phyloP scores from a whole-genome alignment of 2,888 invertebrate genomes.

The Arctia plantaginis region DNA sequence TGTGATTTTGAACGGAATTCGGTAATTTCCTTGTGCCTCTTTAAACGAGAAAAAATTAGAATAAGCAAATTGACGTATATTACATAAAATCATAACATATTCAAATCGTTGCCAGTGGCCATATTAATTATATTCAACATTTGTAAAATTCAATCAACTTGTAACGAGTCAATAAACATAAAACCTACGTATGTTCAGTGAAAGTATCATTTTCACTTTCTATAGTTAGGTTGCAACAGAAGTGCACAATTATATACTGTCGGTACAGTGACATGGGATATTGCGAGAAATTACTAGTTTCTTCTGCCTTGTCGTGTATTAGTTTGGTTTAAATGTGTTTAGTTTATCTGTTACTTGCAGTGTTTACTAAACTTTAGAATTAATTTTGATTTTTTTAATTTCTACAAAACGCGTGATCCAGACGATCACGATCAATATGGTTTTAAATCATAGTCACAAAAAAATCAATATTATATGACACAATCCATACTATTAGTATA shows the following conservation, averaged over 20 bases:
- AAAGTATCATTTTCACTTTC: constrained; percentile 48
- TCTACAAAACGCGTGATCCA: background rate
- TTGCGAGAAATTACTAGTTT: constrained; percentile 37
- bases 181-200: constrained; percentile 17
- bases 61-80: too few species aligned
- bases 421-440: too few species aligned
- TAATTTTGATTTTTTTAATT: background rate
- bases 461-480: background rate
- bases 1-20: background rate
- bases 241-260: constrained; percentile 44
- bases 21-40: background rate
- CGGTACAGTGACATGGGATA: constrained; percentile 47
- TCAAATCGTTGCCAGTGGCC: background rate
- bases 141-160: background rate
- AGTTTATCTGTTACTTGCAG: background rate
- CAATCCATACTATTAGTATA: too few species aligned
- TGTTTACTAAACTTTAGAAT: background rate
- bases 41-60: too few species aligned
- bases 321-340: background rate
- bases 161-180: background rate
- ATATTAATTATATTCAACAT: background rate
- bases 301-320: background rate
- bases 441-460: background rate
- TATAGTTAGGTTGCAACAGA: constrained; percentile 32
- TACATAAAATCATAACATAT: background rate